Base-by-base conservation (phyloP, 2,888 invertebrate genomes). In the Dynastes grantii region DNA sequence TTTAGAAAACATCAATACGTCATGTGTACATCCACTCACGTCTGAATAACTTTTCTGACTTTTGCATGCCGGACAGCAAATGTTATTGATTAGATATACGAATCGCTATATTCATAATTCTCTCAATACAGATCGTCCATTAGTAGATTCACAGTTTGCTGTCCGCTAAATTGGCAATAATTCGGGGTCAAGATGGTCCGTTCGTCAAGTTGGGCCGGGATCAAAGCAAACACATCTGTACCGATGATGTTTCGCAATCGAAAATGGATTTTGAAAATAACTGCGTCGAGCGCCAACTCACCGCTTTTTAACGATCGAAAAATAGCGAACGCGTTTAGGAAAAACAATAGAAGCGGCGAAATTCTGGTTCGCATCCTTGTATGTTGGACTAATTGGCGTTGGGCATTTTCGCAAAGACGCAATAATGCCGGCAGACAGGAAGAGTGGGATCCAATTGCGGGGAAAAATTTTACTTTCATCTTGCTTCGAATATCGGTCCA, bases 181-280 rank as follows among this genome's bases (percentile, higher is more conserved):
- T 75, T 61, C 45, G 73, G 61, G 73, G 73, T 75, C 73, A 75
- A 75, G 13, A 75, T 27, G 73, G 63, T 61, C 58, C 27, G 61
- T 71, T 55, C 45, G 45, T 45, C 11, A 45, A 9, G 32, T 71
- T 71, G 71, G 55, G 71, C 71, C 53, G 27, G n/a, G 73, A 75
- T 75, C 73, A 75, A 75, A 75, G 73, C 73, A 29, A 75, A 45
- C 58, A 75, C 73, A 75, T 75, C 73, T 61, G 63, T 27, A 75
- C 73, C 61, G 73, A 49, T 75, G 73, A 49, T 75, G 27, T 75
- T 61, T 75, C 73, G 45, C 73, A 75, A 75, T 75, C 27, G 73
- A 40, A 75, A 75, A 75, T 75, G 73, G 73, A 61, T 75, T 75
- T 75, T 63, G 37, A 61, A 75, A 75, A 75, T 75, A 75, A 45